Evolutionary conservation across 37 sponge, comb jelly and placozoan genomes (phyloP).

Genomic region (Petrosia ficiformis): DNA sequence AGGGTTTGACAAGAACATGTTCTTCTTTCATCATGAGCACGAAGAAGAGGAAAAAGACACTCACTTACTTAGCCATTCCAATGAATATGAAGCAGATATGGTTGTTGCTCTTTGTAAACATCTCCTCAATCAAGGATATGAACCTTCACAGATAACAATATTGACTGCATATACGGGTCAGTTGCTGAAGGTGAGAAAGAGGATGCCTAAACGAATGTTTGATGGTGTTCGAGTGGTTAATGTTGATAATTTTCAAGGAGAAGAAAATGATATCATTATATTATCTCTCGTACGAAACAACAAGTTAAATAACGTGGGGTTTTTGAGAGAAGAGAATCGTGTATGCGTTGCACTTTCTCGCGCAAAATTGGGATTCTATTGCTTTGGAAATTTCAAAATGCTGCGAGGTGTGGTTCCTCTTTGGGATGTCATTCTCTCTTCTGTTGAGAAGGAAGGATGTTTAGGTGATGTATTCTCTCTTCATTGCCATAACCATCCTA

Average conservation of each 20-base stretch:
- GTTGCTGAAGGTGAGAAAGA: constrained; percentile 44
- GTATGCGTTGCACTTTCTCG: constrained; percentile 93
- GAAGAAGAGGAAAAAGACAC: constrained; percentile 33
- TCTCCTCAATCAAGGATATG: constrained; percentile 68
- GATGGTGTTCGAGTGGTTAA: constrained; percentile 66
- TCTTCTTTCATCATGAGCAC: constrained; percentile 52
- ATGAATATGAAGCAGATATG: constrained; percentile 74
- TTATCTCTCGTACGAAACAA: constrained; percentile 87
- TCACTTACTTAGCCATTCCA: constrained; percentile 67
- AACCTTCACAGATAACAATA: constrained; percentile 72
- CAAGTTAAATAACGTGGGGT: constrained; percentile 60
- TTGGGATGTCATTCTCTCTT: constrained; percentile 64
- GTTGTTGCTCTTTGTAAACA: constrained; percentile 64
- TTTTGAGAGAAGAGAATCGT: constrained; percentile 77
- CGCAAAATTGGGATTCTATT: constrained; percentile 88
- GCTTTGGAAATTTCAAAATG: constrained; percentile 87
- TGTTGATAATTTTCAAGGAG: constrained; percentile 95
- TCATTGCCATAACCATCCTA: constrained; percentile 77
- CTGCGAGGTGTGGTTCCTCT: constrained; percentile 31
- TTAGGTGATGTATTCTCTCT: constrained; percentile 53
- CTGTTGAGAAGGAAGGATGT: constrained; percentile 30
- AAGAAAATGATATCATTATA: constrained; percentile 94
- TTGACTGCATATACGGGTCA: constrained; percentile 87
- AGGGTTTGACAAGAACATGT: constrained; percentile 65
- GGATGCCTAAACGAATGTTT: constrained; percentile 38